These are phyloP conservation scores for Enoplosus armatus DNA, from an alignment of 2,797 vertebrate species.

Conservation along the genomic window DNA sequence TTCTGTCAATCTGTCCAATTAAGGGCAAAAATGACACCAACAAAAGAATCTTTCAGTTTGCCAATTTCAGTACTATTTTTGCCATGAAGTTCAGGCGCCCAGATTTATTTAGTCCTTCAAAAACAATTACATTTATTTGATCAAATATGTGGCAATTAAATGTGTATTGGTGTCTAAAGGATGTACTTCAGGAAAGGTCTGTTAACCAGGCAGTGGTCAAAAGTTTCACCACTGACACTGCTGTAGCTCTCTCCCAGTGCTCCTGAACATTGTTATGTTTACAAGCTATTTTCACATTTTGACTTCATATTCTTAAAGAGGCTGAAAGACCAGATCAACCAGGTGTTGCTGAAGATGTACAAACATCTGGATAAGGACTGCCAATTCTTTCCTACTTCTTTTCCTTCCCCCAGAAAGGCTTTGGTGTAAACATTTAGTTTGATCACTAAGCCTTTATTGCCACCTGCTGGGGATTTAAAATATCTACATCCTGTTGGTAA, in stretches of 20 bases:
- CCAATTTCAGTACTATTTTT: neutral
- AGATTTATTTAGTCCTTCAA: neutral
- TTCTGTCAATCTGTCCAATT: neutral
- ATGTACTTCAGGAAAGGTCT: neutral
- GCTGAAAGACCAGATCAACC: neutral
- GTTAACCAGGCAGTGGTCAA: neutral
- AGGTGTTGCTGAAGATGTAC: neutral
- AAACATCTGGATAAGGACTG: neutral
- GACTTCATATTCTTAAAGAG: neutral
- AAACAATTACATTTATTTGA: neutral
- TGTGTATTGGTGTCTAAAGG: neutral
- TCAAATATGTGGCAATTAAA: neutral
- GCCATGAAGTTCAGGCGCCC: neutral
- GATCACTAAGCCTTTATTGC: conserved; percentile 38
- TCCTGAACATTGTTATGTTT: neutral
- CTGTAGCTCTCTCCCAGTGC: neutral
- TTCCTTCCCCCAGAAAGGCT: neutral
- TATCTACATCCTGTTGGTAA: neutral
- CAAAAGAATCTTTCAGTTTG: neutral
- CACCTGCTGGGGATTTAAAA: conserved; percentile 64
- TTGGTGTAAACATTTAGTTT: neutral
- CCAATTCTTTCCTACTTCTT: neutral
- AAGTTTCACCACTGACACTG: neutral
- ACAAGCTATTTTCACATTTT: neutral
- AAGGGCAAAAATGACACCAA: neutral